Percentiles rank a stretch among this genome's conserved stretches.
Conservation (phyloP, 2,797 vertebrate genomes). For the Myripristis jacobus region DNA sequence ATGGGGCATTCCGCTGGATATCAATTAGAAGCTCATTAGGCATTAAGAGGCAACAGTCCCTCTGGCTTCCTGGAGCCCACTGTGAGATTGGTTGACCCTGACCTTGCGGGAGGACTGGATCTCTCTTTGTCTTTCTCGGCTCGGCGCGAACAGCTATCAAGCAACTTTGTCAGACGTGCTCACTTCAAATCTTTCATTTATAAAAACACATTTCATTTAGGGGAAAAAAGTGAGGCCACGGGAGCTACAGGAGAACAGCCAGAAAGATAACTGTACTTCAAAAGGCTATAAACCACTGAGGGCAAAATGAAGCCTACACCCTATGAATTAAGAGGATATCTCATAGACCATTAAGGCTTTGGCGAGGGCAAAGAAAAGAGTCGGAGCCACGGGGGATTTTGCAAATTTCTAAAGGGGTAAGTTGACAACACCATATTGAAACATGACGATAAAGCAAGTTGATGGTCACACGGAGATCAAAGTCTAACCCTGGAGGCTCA, state of each 20-base stretch:
- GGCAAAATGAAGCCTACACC: neutral
- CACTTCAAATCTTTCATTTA: conserved; percentile 18
- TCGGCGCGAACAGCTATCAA: conserved; percentile 19
- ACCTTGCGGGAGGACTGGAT: conserved; percentile 50
- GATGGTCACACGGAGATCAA: conserved; percentile 5
- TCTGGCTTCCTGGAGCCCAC: conserved; percentile 66
- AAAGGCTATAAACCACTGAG: neutral
- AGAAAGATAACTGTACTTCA: conserved; percentile 4
- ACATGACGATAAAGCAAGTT: neutral
- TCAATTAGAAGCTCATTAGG: conserved; percentile 81
- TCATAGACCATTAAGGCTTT: conserved; percentile 7
- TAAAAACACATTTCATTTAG: neutral
- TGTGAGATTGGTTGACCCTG: conserved; percentile 70
- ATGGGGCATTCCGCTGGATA: conserved; percentile 75
- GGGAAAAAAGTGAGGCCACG: neutral
- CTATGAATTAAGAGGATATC: neutral
- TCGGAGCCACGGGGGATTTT: neutral
- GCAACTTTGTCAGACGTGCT: conserved; percentile 10
- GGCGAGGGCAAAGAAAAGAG: neutral
- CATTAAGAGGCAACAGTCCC: conserved; percentile 58
- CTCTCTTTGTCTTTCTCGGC: conserved; percentile 8
- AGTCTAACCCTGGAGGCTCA: neutral
- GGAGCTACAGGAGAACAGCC: neutral
- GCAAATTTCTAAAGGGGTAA: neutral
- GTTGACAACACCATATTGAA: neutral